Evolutionary conservation across 2,797 vertebrate genomes (phyloP), one percentile per base, ranked within the genome.

Genomic region (Sebastolobus alascanus): DNA sequence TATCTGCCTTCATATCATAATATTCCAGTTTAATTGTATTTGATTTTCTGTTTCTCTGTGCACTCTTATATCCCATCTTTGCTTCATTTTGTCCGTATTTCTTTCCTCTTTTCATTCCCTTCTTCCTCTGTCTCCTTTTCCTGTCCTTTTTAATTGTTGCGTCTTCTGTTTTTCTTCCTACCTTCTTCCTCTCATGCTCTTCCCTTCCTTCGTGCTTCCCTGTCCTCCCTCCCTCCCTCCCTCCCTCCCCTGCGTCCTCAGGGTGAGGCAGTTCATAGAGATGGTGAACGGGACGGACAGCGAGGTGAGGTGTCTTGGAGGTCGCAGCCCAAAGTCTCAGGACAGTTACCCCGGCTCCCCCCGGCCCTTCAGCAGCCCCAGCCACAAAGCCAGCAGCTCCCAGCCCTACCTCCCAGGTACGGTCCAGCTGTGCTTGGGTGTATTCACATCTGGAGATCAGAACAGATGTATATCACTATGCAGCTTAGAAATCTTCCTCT

Each of bases 241-340:
- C 6, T 46, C 20, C 9, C 12, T 87, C 75, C 59, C n/a, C 1
- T 61, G 1, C 0, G 0, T 75, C 73, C 66, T 43, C 88, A 99
- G 98, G 96, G 98, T 98, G 87, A 97, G 98, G 87, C 98, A 99
- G 92, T 99, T 99, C 82, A 98, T 99, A 87, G 98, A 99, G 96
- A 99, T 99, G 98, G 98, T 99, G 92, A 99, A 99, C 0, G 98
- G 98, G 85, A 99, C 97, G 0, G 98, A 99, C 96, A 99, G 98
- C 1, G 98, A 99, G 89, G 98, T 99, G 56, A 94, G 97, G 54
- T 99, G 97, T 93, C 96, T 99, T 59, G 96, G 97, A 8, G 96
- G 97, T 25, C 97, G 97, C 85, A 99, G 97, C 94, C 98, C 98
- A 75, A 96, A 98, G 80, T 99, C 98, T 94, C 98, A 99, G 96